Evolutionary conservation across 2,113 vertebrate species (phyloP).

Genomic region (Climacteris rufus): DNA sequence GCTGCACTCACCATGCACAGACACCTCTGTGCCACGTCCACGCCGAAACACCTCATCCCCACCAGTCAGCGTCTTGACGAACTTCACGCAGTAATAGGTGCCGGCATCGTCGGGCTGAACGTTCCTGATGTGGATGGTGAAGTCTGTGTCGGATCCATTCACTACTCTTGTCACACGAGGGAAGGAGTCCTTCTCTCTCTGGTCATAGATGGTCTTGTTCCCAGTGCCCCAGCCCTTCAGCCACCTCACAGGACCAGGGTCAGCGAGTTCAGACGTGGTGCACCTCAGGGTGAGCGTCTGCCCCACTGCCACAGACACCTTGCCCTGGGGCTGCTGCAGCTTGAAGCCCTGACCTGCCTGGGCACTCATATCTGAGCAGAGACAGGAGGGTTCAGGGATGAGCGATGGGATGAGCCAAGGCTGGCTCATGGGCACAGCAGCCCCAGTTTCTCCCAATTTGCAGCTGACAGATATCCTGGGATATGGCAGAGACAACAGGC

Average conservation of each 20-base stretch:
- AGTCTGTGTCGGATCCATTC: fast-evolving
- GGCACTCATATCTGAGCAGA: neutral
- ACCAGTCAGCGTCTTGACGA: fast-evolving
- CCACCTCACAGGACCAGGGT: neutral
- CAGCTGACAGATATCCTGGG: neutral
- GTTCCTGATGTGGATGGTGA: neutral
- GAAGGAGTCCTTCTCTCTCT: fast-evolving
- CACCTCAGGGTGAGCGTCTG: neutral
- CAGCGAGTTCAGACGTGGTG: fast-evolving
- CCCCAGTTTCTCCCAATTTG: neutral
- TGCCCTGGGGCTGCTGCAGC: neutral
- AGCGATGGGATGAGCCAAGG: neutral
- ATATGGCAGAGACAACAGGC: neutral
- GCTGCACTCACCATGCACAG: neutral
- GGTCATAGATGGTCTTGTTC: neutral
- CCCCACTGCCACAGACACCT: fast-evolving
- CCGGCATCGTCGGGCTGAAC: neutral
- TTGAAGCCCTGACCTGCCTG: fast-evolving
- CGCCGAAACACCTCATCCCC: fast-evolving
- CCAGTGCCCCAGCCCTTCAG: neutral
- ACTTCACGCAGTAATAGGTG: conserved; percentile 33
- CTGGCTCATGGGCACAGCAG: neutral
- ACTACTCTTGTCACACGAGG: fast-evolving
- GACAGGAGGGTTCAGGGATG: neutral
- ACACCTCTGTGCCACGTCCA: neutral